Evolutionary conservation across 2,797 vertebrate species (phyloP), one percentile per base, ranked within the genome.

Genomic region (Ciconia nigra): DNA sequence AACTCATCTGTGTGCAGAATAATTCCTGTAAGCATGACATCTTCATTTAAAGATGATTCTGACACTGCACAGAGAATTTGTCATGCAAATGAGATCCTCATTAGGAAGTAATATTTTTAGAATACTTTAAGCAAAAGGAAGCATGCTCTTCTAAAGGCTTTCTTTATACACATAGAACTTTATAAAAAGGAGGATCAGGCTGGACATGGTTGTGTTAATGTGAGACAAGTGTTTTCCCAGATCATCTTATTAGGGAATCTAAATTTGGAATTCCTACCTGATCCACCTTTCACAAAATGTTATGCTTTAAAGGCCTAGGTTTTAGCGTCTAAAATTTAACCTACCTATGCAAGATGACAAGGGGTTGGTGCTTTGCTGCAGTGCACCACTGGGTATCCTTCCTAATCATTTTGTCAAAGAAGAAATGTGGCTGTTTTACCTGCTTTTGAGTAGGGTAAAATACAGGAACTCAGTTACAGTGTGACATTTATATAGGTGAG

Each of bases 51-150:
- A 93, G 78, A 86, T 62, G 81, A 58, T 97, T 95, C 95, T 97
- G 95, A 91, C 87, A 93, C 72, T 65, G 93, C 93, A 86, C n/a
- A 41, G 87, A 76, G 85, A 97, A 95, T 94, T 94, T 96, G 91
- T 98, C 90, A 92, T 91, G 94, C 86, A 96, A 87, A 96, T 96
- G 61, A 94, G 80, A 26, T 91, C 73, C 92, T 96, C 89, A 85
- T 96, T 93, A 91, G 54, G 91, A 92, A 93, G 74, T 28, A 55
- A 37, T 96, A 93, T 96, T 97, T 97, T 96, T 97, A 80, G 96
- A 93, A 37, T 83, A 24, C 69, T 78, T 93, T 16, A 83, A 71
- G 84, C 31, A 72, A 88, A 94, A 70, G 78, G 57, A 88, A 94
- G 22, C 15, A 18, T 58, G 37, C 87, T 84, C 73, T 84, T 72